phyloP scores from a whole-genome alignment of 2,113 vertebrate genomes.

The Grantiella picta region DNA sequence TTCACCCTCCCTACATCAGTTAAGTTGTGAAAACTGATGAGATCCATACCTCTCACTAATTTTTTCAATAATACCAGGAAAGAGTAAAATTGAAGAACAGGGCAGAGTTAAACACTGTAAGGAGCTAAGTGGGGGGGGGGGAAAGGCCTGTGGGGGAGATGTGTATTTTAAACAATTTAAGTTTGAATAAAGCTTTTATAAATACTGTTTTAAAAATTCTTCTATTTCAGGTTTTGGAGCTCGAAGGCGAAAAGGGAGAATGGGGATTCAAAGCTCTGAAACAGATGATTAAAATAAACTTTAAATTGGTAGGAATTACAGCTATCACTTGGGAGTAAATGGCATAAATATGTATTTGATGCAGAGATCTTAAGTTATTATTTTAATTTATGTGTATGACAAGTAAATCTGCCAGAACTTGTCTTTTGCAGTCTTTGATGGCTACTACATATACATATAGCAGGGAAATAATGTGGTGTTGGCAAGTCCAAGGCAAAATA shows the following conservation, averaged over 20 bases:
- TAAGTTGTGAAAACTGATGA: neutral
- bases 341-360: neutral
- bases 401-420: neutral
- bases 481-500: neutral
- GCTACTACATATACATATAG: neutral
- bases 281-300: slow-evolving; percentile 99
- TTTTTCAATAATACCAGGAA: neutral
- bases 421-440: neutral
- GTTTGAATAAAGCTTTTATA: neutral
- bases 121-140: rapidly evolving
- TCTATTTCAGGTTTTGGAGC: slow-evolving; percentile 89
- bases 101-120: neutral
- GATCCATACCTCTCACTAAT: neutral
- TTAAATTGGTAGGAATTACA: slow-evolving; percentile 89
- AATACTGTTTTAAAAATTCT: neutral
- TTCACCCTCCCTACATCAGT: neutral
- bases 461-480: neutral
- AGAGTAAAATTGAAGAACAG: neutral
- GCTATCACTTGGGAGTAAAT: neutral
- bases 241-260: slow-evolving; percentile 98
- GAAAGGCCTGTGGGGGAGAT: neutral
- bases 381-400: neutral
- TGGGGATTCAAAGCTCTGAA: slow-evolving; percentile 99
- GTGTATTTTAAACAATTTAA: neutral
- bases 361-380: neutral